Evolutionary conservation across 2,113 vertebrate species (phyloP), one percentile per base, ranked within the genome.

Genomic region (Tricholaema leucomelas): DNA sequence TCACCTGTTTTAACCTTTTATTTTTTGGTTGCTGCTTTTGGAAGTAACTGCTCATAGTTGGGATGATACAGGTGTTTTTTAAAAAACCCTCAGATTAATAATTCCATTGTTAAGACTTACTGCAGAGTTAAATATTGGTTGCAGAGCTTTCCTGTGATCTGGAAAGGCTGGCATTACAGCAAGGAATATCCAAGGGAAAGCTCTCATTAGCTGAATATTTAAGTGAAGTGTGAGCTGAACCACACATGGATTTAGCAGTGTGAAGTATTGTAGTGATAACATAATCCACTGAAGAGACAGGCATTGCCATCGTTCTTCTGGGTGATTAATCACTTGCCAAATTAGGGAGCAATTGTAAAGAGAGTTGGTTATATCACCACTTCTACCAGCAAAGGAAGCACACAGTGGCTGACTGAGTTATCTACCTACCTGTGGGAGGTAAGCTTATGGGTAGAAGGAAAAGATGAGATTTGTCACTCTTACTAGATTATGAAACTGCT

Each of bases 291-390:
- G 76, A 91, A 88, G 61, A 85, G 71, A 40, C 0, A 16, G 15
- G 33, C 15, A 79, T 67, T 90, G n/a, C 58, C 50, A n/a, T 95
- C 21, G 4, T 75, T 94, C 78, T 81, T 82, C 25, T 21, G 73
- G 59, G 55, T 70, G 65, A 93, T 85, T 81, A 85, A 93, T 95
- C 52, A 33, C 83, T 94, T 88, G 17, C 7, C n/a, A 85, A 89
- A 81, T 87, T 52, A 60, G 36, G 55, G 14, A 83, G 77, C 59
- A 54, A 60, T 12, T 46, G n/a, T 77, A 30, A 52, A 61, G 40
- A 42, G 10, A 38, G 14, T 30, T 74, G 42, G 18, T 84, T 91
- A n/a, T 58, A 71, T 63, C 59, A 7, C 64, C 16, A 4, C 35
- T 94, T 78, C 66, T 73, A 35, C 58, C 20, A 77, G 42, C 31